Base-by-base conservation (phyloP, 2,888 invertebrate genomes). In the Nipponacmea schrenckii region DNA sequence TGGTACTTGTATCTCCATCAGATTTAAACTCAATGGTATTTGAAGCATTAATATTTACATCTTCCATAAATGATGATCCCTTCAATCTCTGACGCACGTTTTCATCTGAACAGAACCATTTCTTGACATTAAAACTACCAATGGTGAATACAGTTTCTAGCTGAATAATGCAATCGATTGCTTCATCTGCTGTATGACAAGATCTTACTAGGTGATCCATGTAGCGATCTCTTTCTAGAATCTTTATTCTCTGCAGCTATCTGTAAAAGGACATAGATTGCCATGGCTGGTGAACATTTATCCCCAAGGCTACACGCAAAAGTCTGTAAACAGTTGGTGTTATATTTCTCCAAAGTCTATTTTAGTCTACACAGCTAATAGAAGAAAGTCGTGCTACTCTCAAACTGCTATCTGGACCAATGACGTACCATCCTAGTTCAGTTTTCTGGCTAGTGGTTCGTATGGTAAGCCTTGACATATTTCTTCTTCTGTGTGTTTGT, bases 241-340 rank as follows among this genome's bases (percentile, higher is more conserved):
- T 68, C 63, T 45, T 67, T 15, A 39, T 62, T 24, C 27, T 70
- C 64, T 10, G 62, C 44, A 45, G 73, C 73, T 7, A 64, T 67
- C 8, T 62, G 46, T 10, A 70, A 44, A 48, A 73, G 67, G 45
- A 68, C 46, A 45, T 67, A 67, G 20, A 20, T 56, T 17, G 67
- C 71, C 67, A 71, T 71, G 39, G 67, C 68, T n/a, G 72, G 68
- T 15, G 72, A 72, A 12, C 68, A 26, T 45, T 68, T 72, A 50
- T 72, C 68, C 68, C 72, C 14, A 68, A 71, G 10, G 68, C 68
- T 17, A 68, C 68, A 15, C 62, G 3, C 5, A 63, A n/a, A 10
- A 69, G 45, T 62, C 69, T 50, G 45, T 69, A 68, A 17, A 26
- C 24, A 27, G 27, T 31, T 31, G 50, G 66, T 56, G 4, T 62